Evolutionary conservation across 1,140 invertebrate genomes (phyloP), one percentile per base, ranked within the genome.

Genomic region (Thalassaphorura encarpata): DNA sequence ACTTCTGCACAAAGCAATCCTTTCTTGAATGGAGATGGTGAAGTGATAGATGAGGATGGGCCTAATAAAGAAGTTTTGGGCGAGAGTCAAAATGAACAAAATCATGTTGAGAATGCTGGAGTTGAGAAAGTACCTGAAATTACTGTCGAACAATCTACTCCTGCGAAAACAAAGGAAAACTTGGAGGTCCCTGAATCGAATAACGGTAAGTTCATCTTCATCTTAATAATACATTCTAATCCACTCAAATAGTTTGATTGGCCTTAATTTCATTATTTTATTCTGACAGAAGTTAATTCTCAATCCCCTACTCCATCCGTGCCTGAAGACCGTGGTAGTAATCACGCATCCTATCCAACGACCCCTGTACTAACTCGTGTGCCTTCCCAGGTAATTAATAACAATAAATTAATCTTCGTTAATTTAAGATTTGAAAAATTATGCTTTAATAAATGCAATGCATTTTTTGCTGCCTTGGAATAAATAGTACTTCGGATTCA

Each of bases 311-410:
- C n/a, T n/a, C n/a, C n/a, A n/a, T n/a, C n/a, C n/a, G n/a, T n/a
- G n/a, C n/a, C n/a, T n/a, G n/a, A n/a, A n/a, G n/a, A n/a, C n/a
- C n/a, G n/a, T n/a, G 11, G 11, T 11, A 36, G 11, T 16, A 28
- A 62, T 52, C n/a, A 40, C 33, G 40, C 33, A 11, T 62, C 60
- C 4, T 54, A 56, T 18, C 67, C 67, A 6, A 61, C 55, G 11
- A 67, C 63, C 2, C 66, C 67, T 6, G 61, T 65, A 23, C 66
- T 70, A 27, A 65, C 69, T 19, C 67, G 72, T 61, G 68, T 73
- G 48, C 73, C 73, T 51, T 75, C 72, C 29, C 71, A 73, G 63
- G 70, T 72, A 66, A 49, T 23, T 19, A 33, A 33, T 31, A 28
- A 24, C 1, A n/a, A 36, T 45, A 13, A 13, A 11, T 45, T 45